A percentile compares a stretch with the other conserved stretches of the same genome.
These are phyloP conservation scores for Tragelaphus oryx DNA, from an alignment of 2,797 vertebrate genomes.

Conservation along the genomic window DNA sequence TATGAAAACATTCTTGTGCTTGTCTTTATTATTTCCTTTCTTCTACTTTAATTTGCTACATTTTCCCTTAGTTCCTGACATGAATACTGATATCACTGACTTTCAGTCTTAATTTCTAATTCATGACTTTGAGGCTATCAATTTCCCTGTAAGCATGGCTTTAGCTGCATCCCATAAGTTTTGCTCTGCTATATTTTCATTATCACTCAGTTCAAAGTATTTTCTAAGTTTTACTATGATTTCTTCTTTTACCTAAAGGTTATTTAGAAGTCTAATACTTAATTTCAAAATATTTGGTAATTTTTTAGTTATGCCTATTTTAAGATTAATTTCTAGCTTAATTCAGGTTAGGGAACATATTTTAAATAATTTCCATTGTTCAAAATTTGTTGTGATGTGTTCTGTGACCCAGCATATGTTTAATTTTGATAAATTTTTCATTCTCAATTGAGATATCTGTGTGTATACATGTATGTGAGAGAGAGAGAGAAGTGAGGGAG, in stretches of 20 bases:
- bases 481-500: neutral
- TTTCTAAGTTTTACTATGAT: constrained; percentile 12
- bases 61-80: neutral
- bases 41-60: constrained; percentile 7
- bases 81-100: neutral
- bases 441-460: neutral
- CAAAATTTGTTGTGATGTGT: neutral
- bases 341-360: neutral
- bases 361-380: constrained; percentile 30
- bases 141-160: neutral
- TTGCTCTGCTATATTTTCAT: constrained; percentile 4
- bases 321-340: neutral
- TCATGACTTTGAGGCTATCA: neutral
- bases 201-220: constrained; percentile 2
- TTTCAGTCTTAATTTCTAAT: neutral
- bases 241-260: neutral
- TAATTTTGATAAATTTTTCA: constrained; percentile 34
- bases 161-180: neutral
- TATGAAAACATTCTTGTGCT: neutral
- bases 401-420: neutral
- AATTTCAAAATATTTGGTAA: neutral
- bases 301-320: neutral
- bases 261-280: neutral
- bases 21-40: neutral
- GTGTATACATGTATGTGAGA: neutral